Evolutionary conservation across 64 coral and sea anemone species (phyloP), one percentile per base, ranked within the genome.

Genomic region (Catalaphyllia jardinei): DNA sequence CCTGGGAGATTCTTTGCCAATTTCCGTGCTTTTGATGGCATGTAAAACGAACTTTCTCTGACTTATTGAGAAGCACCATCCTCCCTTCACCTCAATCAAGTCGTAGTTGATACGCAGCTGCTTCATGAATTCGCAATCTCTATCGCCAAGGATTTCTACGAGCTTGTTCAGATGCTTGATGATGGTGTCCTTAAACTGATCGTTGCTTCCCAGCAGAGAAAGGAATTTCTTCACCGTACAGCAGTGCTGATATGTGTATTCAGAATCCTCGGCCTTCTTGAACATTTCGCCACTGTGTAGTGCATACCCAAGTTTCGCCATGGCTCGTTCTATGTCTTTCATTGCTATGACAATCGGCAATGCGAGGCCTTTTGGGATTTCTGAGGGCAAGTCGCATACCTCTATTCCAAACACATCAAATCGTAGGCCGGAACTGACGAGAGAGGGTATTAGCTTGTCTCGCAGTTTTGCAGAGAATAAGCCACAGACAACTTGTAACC

Each of bases 11-110:
- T 46, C 42, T 46, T 6, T 46, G 10, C 42, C 42, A 6, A 46
- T 46, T 46, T 46, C 42, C 42, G 73, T 20, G 10, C 67, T 51
- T 60, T 22, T n/a, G n/a, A 78, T 78, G 35, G 85, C 12, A 51
- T 51, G 8, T 17, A 54, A 46, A 74, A 72, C 35, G 33, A 75
- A 75, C 73, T 75, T 75, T 75, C 73, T 75, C 14, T 75, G 73
- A 14, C 73, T 75, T 7, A 75, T 46, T 75, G 85, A 87, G 14
- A 46, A 74, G 27, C 69, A 87, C 85, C 85, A 87, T n/a, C 85
- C 85, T 29, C 27, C 28, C 5, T 87, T 74, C 20, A 87, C 69
- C 30, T 87, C 69, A 10, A 87, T 54, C 4, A 87, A 29, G 51
- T 87, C 85, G 0, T 18, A 52, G 29, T 87, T 54, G 85, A 87